Conservation (phyloP, 1,140 invertebrate species). For the Leptopilina clavipes region DNA sequence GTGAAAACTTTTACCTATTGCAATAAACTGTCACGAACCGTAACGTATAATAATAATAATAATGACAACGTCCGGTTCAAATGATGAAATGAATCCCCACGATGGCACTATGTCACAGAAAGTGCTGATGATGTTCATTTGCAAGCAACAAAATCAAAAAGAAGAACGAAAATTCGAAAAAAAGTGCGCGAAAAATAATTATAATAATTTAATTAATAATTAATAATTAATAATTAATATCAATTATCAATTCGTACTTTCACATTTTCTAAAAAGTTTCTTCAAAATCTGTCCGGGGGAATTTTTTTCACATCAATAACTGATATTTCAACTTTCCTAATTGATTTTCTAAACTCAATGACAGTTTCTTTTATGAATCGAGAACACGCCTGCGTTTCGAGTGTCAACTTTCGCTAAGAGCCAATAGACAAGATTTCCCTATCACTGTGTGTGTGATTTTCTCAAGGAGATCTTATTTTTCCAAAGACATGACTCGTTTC, state of each 20-base stretch:
- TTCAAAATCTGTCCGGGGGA: not conserved
- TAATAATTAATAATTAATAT: not conserved
- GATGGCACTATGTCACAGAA: conserved; percentile 1
- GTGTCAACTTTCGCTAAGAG: conserved; percentile 30
- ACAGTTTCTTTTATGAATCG: conserved; percentile 7
- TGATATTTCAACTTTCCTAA: conserved; percentile 28
- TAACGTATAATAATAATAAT: conserved; percentile 3
- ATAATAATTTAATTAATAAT: not conserved
- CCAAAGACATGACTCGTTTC: conserved; percentile 9
- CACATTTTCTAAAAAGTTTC: conserved; percentile 18
- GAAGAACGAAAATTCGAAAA: not conserved
- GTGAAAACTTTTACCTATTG: conserved; percentile 18
- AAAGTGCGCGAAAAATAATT: not conserved
- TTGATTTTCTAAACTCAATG: conserved; percentile 30
- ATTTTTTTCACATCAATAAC: not conserved
- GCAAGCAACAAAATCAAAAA: not conserved
- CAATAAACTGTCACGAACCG: conserved; percentile 2
- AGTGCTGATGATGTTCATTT: not conserved
- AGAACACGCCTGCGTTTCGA: conserved; percentile 32
- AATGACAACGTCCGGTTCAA: conserved; percentile 3
- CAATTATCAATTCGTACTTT: not conserved
- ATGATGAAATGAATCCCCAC: conserved; percentile 7
- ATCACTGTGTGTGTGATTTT: not conserved
- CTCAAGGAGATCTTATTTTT: conserved; percentile 30
- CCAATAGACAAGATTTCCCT: conserved; percentile 14